Conservation (phyloP, 2,113 vertebrate genomes). For the Aix galericulata region DNA sequence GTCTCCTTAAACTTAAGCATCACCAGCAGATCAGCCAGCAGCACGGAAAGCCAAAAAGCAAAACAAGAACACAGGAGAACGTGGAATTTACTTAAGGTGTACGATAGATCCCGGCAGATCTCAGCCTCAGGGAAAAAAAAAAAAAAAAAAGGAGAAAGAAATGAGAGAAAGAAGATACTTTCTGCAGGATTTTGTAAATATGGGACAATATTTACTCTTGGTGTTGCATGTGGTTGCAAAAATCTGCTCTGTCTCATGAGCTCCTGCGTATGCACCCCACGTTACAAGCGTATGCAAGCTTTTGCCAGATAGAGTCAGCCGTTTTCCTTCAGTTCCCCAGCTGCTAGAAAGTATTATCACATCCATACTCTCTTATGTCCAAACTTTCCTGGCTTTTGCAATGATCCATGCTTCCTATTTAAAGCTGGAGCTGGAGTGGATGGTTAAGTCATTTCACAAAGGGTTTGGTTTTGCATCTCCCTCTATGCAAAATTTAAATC, state of each 20-base stretch:
- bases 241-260: neutral
- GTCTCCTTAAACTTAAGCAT: neutral
- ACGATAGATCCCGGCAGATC: neutral
- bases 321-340: neutral
- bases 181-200: neutral
- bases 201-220: neutral
- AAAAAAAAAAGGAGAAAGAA: too few species aligned
- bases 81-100: neutral
- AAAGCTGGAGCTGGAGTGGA: slow-evolving; percentile 4
- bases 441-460: slow-evolving; percentile 2
- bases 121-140: neutral
- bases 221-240: neutral
- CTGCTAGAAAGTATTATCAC: neutral
- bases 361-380: neutral
- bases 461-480: slow-evolving; percentile 10
- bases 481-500: slow-evolving; percentile 51
- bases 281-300: neutral
- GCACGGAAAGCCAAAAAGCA: neutral
- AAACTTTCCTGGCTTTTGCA: slow-evolving; percentile 13
- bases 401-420: neutral
- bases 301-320: neutral
- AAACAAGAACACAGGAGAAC: neutral
- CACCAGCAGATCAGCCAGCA: neutral
- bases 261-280: neutral
- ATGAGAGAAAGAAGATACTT: neutral